phyloP scores from a whole-genome alignment of 2,797 vertebrate genomes.

The Iguana delicatissima region DNA sequence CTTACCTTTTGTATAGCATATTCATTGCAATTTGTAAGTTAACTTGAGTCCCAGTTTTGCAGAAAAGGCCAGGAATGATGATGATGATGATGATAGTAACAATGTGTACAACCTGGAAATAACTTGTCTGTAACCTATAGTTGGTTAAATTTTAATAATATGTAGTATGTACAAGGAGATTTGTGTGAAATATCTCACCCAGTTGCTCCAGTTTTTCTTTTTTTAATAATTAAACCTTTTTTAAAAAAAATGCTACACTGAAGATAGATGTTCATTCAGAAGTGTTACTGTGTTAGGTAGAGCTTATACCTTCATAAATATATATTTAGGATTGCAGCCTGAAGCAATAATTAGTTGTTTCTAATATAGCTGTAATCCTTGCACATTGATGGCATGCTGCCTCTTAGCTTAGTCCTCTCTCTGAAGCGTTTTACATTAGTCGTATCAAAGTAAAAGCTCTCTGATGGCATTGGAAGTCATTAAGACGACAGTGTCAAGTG shows the following conservation, averaged over 20 bases:
- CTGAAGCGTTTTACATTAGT: constrained; percentile 10
- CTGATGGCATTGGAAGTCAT: constrained; percentile 45
- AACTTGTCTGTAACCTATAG: too few species aligned
- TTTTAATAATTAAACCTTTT: too few species aligned
- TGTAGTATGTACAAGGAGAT: too few species aligned
- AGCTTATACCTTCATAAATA: background rate
- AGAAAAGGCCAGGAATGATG: too few species aligned
- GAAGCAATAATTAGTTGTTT: constrained; percentile 26
- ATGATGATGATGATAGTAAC: too few species aligned
- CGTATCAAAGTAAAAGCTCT: constrained; percentile 22
- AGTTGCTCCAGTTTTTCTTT: too few species aligned
- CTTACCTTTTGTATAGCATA: too few species aligned
- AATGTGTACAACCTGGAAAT: too few species aligned
- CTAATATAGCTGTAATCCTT: constrained; percentile 3
- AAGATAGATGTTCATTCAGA: background rate
- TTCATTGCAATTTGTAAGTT: too few species aligned
- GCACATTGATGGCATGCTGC: constrained; percentile 43
- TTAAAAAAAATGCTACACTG: background rate
- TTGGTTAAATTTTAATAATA: too few species aligned
- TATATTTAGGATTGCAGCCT: background rate
- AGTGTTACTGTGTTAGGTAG: background rate
- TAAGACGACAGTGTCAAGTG: constrained; percentile 51
- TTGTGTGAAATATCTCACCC: too few species aligned
- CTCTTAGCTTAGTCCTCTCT: constrained; percentile 24
- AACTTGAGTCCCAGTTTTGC: too few species aligned